Conservation (phyloP, 2,113 vertebrate genomes). For the Heterotis niloticus region DNA sequence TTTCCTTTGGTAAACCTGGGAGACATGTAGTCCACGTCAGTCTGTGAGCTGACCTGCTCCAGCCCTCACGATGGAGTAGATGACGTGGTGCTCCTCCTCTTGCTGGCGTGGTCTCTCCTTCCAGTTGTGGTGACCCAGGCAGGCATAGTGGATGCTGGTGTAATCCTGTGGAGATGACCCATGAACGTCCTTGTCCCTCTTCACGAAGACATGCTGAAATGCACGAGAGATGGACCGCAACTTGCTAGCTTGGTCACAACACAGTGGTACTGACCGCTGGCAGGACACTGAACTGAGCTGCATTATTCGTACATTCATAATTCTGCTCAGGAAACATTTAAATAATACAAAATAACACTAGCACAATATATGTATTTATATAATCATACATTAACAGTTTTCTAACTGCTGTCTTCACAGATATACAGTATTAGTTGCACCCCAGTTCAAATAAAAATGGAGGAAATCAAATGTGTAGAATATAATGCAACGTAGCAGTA, state of each 20-base stretch:
- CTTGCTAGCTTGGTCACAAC: neutral
- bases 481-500: too few species aligned
- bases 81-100: constrained; percentile 34
- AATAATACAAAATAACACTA: too few species aligned
- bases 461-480: too few species aligned
- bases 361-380: too few species aligned
- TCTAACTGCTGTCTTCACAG: too few species aligned
- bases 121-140: constrained; percentile 54
- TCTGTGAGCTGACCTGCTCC: neutral
- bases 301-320: neutral
- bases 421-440: too few species aligned
- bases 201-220: neutral
- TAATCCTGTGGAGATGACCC: neutral
- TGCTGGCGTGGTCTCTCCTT: constrained; percentile 25
- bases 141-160: constrained; percentile 51
- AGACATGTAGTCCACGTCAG: neutral
- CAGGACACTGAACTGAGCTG: neutral
- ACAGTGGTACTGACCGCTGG: too few species aligned
- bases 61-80: constrained; percentile 47
- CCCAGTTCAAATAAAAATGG: too few species aligned
- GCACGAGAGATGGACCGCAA: neutral
- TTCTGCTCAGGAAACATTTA: neutral
- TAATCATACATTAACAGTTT: too few species aligned
- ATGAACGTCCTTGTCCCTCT: neutral
- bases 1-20: too few species aligned